Percentiles rank a stretch among this genome's conserved stretches.
Evolutionary conservation across 1,140 invertebrate species (phyloP).

Genomic region (Xylocopa sonorina): DNA sequence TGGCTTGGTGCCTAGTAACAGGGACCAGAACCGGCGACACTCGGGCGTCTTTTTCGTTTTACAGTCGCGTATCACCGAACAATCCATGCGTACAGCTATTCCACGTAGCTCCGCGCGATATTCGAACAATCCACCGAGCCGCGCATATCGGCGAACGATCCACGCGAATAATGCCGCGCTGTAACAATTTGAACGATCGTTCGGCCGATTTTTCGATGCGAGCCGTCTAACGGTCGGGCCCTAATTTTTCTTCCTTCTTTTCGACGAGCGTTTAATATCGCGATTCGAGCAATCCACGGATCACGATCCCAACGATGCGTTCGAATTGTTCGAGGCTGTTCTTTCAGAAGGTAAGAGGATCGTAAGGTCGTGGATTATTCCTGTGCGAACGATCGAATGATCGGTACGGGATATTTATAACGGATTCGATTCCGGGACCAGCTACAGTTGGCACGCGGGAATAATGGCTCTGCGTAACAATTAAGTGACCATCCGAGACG

Average conservation of each 20-base stretch:
- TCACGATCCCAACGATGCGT: neutral
- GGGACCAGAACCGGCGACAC: neutral
- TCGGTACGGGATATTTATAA: neutral
- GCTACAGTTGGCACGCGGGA: neutral
- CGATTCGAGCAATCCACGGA: neutral
- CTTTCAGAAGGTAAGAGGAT: neutral
- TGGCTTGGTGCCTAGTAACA: no score
- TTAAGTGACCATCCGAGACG: neutral
- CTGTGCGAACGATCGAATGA: neutral
- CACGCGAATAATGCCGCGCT: neutral
- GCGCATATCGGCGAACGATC: neutral
- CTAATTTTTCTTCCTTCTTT: no score
- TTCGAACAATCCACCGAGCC: conserved; percentile 7
- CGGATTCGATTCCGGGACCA: neutral
- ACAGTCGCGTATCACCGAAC: neutral
- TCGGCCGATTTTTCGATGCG: neutral
- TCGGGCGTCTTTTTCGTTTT: neutral
- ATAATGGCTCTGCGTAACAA: conserved; percentile 21
- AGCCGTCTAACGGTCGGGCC: neutral
- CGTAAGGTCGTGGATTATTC: neutral
- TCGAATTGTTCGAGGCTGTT: neutral
- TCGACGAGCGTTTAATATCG: neutral
- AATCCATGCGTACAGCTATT: conserved; percentile 13
- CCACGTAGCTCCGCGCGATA: neutral
- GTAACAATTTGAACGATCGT: conserved; percentile 1